Percentiles rank a stretch among this genome's conserved stretches.
Conservation (phyloP, 2,113 vertebrate species). For the Cephalopholis sonnerati region DNA sequence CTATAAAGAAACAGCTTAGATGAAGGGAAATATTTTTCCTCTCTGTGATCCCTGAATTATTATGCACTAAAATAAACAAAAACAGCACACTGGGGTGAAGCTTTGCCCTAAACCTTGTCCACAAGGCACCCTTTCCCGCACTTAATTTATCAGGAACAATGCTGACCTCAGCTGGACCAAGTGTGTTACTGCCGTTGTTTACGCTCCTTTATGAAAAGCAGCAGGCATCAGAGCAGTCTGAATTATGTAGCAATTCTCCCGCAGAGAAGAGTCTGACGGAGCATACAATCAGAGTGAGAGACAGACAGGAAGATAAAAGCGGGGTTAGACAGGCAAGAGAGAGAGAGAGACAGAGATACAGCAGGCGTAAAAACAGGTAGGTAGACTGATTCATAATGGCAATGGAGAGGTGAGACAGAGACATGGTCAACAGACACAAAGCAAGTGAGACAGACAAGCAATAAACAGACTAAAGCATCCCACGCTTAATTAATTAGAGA, state of each 20-base stretch:
- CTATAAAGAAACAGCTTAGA: not conserved
- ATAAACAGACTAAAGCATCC: constrained; percentile 58
- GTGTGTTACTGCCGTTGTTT: constrained; percentile 72
- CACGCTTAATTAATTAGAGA: constrained; percentile 77
- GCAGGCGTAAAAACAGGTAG: constrained; percentile 13
- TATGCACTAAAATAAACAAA: constrained; percentile 15
- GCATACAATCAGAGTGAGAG: constrained; percentile 24
- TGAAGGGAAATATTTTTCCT: not conserved
- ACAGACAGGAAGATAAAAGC: not conserved
- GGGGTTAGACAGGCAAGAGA: not conserved
- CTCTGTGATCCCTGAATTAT: not conserved
- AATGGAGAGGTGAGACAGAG: constrained; percentile 16
- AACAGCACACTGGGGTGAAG: constrained; percentile 18
- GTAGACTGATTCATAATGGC: not conserved
- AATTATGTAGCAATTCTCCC: constrained; percentile 61
- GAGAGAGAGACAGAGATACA: constrained; percentile 3
- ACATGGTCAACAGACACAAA: constrained; percentile 41
- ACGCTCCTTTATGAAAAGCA: constrained; percentile 46
- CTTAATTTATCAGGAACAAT: constrained; percentile 76
- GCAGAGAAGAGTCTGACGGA: constrained; percentile 40
- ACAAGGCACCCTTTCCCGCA: constrained; percentile 4
- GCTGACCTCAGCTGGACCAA: constrained; percentile 81
- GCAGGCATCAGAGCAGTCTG: constrained; percentile 43
- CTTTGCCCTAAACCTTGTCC: constrained; percentile 18
- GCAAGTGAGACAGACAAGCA: constrained; percentile 55